These are phyloP conservation scores for Heliconius nattereri DNA, from an alignment of 1,140 invertebrate genomes.

Conservation along the genomic window DNA sequence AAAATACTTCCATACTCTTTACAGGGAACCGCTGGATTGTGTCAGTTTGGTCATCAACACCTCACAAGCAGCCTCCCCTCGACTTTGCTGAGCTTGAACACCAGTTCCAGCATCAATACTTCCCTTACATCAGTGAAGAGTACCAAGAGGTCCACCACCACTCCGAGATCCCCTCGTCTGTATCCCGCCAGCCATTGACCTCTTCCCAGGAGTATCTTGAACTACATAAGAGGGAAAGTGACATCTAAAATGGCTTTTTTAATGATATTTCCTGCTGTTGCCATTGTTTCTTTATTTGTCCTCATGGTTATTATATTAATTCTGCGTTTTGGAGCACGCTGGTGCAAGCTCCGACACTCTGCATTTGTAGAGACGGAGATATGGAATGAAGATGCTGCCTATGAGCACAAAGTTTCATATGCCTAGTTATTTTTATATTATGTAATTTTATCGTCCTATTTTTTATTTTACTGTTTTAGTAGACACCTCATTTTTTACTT, in stretches of 20 bases:
- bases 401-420: constrained; percentile 75
- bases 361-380: constrained; percentile 76
- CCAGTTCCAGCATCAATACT: constrained; percentile 62
- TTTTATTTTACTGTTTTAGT: constrained; percentile 33
- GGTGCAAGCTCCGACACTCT: constrained; percentile 86
- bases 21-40: constrained; percentile 91
- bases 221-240: constrained; percentile 90
- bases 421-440: constrained; percentile 45
- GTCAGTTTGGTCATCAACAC: constrained; percentile 90
- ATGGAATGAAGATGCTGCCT: constrained; percentile 68
- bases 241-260: constrained; percentile 90
- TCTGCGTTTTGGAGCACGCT: constrained; percentile 85
- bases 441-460: constrained; percentile 35
- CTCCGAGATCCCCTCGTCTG: constrained; percentile 56
- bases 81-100: constrained; percentile 88
- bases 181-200: constrained; percentile 67
- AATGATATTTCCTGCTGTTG: constrained; percentile 87
- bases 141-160: constrained; percentile 57
- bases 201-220: constrained; percentile 86
- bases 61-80: constrained; percentile 90
- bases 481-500: constrained; percentile 20
- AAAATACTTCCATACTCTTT: background rate
- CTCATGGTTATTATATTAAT: constrained; percentile 88
- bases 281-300: constrained; percentile 87
- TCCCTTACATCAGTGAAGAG: constrained; percentile 56